Evolutionary conservation across 2,888 invertebrate species (phyloP).

Genomic region (Eilema caniola): DNA sequence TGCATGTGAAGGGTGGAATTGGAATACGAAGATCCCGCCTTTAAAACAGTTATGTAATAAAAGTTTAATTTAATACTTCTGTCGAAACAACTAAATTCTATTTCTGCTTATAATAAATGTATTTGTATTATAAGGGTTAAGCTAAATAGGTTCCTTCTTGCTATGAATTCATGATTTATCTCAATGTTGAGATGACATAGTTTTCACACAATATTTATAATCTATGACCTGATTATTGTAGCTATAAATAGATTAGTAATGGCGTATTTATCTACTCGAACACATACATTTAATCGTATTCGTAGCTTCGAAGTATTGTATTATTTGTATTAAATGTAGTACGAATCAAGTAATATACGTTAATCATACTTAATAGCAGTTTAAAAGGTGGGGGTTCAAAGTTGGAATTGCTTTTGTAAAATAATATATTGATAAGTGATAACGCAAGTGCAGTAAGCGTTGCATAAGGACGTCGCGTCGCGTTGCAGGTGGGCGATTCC

Average conservation of each 20-base stretch:
- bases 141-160: too few relatives aligned
- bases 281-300: not conserved
- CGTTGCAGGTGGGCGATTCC: slow-evolving; percentile 57
- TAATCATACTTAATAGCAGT: not conserved
- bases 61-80: too few relatives aligned
- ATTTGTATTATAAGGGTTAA: too few relatives aligned
- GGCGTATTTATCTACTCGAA: not conserved
- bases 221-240: slow-evolving; percentile 5
- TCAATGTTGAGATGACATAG: not conserved
- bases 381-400: slow-evolving; percentile 43
- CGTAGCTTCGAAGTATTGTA: not conserved
- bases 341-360: not conserved
- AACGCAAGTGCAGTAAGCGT: slow-evolving; percentile 63
- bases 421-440: slow-evolving; percentile 53
- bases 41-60: too few relatives aligned
- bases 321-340: not conserved
- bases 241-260: not conserved
- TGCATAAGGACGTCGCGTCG: slow-evolving; percentile 59
- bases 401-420: slow-evolving; percentile 56
- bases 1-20: not conserved
- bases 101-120: too few relatives aligned
- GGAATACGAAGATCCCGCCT: not conserved
- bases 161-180: not conserved
- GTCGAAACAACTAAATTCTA: too few relatives aligned
- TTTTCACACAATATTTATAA: not conserved